Conservation (phyloP, 2,888 invertebrate species). For the Lasioglossum lativentre region DNA sequence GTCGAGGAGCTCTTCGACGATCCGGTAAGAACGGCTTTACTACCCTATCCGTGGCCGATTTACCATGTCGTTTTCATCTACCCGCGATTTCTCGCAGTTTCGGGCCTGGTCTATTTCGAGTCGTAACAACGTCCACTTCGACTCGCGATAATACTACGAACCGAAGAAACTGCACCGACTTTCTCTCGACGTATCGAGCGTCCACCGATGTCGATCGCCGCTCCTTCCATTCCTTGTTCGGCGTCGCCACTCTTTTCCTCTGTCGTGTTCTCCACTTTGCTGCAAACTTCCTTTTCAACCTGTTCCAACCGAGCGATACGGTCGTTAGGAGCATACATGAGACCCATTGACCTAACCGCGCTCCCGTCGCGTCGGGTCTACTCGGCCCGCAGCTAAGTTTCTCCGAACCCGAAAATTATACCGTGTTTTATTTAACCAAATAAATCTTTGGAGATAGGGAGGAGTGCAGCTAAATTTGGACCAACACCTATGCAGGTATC, state of each 20-base stretch:
- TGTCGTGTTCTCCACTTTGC: not conserved
- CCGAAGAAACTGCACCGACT: conserved; percentile 10
- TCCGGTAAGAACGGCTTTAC: conserved; percentile 72
- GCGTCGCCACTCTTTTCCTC: not conserved
- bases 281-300: not conserved
- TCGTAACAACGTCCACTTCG: not conserved
- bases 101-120: not conserved
- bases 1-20: conserved; percentile 85
- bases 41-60: not conserved
- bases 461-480: not conserved
- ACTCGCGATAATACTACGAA: not conserved
- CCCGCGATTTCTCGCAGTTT: not conserved
- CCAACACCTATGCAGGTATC: not conserved
- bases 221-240: not conserved
- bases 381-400: not conserved
- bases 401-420: not conserved
- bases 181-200: conserved; percentile 20
- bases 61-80: not conserved
- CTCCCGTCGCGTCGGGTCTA: not conserved
- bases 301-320: not conserved
- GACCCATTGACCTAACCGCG: not conserved
- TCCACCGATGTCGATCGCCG: not conserved
- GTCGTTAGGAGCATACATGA: not conserved
- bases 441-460: not conserved
- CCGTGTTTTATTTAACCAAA: not conserved